A percentile compares a stretch with the other conserved stretches of the same genome.
phyloP scores from a whole-genome alignment of 2,797 vertebrate genomes.

The Carduelis carduelis region DNA sequence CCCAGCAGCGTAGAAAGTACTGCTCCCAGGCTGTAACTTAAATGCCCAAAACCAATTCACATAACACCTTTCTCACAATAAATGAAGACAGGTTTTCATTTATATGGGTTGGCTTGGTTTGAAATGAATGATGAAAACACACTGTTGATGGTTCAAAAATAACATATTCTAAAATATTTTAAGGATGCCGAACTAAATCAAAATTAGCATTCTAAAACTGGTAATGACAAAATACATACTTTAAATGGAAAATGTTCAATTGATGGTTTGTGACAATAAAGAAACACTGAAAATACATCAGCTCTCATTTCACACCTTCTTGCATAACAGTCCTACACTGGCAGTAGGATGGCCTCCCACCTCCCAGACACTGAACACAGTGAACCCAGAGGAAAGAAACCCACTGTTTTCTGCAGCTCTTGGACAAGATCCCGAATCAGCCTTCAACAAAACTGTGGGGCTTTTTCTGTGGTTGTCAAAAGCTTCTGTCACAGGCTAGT shows the following conservation, averaged over 20 bases:
- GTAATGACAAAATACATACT: conserved; percentile 18
- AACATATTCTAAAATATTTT: neutral
- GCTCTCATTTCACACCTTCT: conserved; percentile 37
- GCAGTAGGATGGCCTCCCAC: conserved; percentile 12
- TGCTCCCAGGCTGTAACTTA: neutral
- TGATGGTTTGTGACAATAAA: neutral
- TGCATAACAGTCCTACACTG: conserved; percentile 39
- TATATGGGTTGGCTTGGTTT: neutral
- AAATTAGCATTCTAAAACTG: neutral
- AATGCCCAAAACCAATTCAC: neutral
- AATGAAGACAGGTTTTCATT: neutral
- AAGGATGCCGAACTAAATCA: neutral
- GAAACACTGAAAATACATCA: neutral
- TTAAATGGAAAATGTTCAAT: conserved; percentile 17
- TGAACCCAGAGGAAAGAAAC: conserved; percentile 8
- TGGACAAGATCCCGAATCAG: neutral
- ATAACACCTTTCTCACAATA: neutral
- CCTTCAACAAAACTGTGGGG: neutral
- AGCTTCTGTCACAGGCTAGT: neutral
- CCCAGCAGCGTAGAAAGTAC: neutral
- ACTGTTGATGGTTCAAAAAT: conserved; percentile 10
- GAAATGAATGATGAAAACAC: conserved; percentile 13
- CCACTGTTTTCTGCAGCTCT: neutral
- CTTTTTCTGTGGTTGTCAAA: neutral
- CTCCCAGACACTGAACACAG: conserved; percentile 17